phyloP scores from a whole-genome alignment of 1,140 invertebrate genomes.

The Leucophenga varia region DNA sequence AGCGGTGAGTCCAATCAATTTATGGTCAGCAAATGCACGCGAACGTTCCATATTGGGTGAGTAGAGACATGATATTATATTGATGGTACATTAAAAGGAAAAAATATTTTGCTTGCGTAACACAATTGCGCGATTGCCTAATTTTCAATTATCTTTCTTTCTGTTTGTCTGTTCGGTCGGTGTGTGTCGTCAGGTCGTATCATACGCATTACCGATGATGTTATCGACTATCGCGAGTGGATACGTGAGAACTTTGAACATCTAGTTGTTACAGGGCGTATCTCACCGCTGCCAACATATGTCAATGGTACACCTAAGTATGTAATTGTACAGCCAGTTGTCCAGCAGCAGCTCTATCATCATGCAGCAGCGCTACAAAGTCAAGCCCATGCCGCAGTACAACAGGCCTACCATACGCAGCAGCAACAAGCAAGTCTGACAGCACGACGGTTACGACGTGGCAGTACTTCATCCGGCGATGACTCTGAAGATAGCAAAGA shows the following conservation, averaged over 20 bases:
- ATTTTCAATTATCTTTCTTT: too few relatives aligned
- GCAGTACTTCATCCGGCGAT: conserved; percentile 52
- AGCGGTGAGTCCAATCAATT: conserved; percentile 71
- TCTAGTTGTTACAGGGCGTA: conserved; percentile 34
- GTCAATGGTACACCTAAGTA: conserved; percentile 34
- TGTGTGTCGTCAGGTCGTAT: conserved; percentile 83
- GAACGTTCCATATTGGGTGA: conserved; percentile 50
- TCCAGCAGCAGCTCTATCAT: conserved; percentile 32
- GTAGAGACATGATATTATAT: too few relatives aligned
- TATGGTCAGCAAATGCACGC: conserved; percentile 60
- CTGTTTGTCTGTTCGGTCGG: too few relatives aligned
- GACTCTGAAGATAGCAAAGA: conserved; percentile 55
- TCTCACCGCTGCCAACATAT: conserved; percentile 35
- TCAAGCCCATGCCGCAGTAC: conserved; percentile 17
- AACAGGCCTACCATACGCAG: conserved; percentile 20
- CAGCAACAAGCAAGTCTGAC: conserved; percentile 17
- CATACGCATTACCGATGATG: conserved; percentile 89
- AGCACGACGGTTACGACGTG: conserved; percentile 36
- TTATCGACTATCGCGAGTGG: conserved; percentile 85
- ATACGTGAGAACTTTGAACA: conserved; percentile 63
- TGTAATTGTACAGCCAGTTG: conserved; percentile 33
- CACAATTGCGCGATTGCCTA: too few relatives aligned
- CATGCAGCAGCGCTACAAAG: conserved; percentile 34
- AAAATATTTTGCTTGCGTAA: too few relatives aligned
- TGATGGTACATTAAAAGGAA: too few relatives aligned